Evolutionary conservation across 2,113 vertebrate species (phyloP).

Genomic region (Jacana jacana): DNA sequence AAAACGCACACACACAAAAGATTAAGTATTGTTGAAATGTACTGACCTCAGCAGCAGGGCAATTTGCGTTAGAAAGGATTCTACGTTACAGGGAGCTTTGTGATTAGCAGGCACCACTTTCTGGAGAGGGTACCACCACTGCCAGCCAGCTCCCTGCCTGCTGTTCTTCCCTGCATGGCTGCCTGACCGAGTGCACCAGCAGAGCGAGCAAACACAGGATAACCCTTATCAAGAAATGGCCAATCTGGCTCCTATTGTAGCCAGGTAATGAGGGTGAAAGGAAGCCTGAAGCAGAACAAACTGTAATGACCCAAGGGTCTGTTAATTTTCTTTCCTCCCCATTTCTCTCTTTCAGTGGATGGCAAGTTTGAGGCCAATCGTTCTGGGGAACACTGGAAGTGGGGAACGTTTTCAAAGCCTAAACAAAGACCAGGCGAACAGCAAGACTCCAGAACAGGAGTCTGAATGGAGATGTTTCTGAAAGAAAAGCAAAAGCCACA

Average conservation of each 20-base stretch:
- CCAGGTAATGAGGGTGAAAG: conserved; percentile 31
- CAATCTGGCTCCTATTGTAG: background rate
- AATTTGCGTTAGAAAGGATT: background rate
- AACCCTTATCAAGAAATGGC: background rate
- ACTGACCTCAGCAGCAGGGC: background rate
- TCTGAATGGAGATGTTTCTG: background rate
- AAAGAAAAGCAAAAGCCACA: background rate
- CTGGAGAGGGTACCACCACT: background rate
- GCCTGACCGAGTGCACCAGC: background rate
- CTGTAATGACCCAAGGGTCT: background rate
- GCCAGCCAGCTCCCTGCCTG: background rate
- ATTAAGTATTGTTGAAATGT: background rate
- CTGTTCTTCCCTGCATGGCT: background rate
- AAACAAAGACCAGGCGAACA: background rate
- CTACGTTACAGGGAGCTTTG: background rate
- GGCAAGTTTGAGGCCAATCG: background rate
- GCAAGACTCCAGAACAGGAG: background rate
- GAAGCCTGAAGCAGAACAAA: conserved; percentile 36
- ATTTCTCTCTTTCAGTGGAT: background rate
- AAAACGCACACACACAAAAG: background rate
- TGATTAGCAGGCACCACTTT: background rate
- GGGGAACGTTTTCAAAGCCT: background rate
- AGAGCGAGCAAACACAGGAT: background rate
- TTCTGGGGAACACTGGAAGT: background rate
- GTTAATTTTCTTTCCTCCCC: background rate